Conservation (phyloP, 2,797 vertebrate genomes). For the Amblyopsis hoosieri region DNA sequence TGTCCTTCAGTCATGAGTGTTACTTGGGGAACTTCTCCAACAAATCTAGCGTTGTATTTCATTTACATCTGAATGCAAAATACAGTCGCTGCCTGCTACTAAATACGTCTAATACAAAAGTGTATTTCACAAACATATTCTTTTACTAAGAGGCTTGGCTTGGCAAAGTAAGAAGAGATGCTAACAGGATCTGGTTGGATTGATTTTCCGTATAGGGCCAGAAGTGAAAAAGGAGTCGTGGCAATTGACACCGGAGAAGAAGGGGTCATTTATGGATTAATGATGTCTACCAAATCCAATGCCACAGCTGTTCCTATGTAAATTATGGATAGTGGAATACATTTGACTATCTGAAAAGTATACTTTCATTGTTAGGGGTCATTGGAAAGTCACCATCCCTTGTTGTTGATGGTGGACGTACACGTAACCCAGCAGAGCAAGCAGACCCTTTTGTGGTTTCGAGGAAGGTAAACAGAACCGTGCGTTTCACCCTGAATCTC, state of each 20-base stretch:
- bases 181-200: conserved; percentile 28
- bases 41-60: background rate
- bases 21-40: conserved; percentile 19
- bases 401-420: conserved; percentile 2
- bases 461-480: no score
- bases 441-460: background rate
- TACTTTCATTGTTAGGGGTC: conserved; percentile 1
- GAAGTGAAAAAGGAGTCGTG: conserved; percentile 55
- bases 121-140: conserved; percentile 1
- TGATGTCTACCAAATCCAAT: conserved; percentile 20
- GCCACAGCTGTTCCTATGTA: conserved; percentile 26
- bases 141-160: conserved; percentile 30
- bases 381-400: conserved; percentile 20
- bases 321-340: background rate
- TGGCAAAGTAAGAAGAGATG: conserved; percentile 44
- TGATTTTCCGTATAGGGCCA: conserved; percentile 57
- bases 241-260: conserved; percentile 55
- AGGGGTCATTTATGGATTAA: conserved; percentile 32
- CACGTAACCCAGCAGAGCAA: background rate
- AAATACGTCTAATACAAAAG: background rate
- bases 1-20: no score
- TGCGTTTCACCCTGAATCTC: no score
- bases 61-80: background rate
- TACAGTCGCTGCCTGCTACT: background rate
- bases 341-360: background rate